phyloP scores from a whole-genome alignment of 2,888 invertebrate species.

The Bugulina stolonifera region DNA sequence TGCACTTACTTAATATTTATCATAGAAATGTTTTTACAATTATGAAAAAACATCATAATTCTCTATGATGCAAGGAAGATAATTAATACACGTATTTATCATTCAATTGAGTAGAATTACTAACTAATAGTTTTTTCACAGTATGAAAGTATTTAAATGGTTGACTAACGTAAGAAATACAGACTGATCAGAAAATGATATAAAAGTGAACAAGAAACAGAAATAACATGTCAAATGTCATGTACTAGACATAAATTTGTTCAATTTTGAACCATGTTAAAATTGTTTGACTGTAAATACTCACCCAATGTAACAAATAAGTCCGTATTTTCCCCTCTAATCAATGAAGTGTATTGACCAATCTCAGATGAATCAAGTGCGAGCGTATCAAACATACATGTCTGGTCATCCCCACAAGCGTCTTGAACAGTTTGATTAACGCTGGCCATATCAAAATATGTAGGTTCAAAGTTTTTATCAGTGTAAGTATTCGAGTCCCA shows the following conservation, averaged over 20 bases:
- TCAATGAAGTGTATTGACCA: background rate
- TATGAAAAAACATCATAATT: too few species aligned
- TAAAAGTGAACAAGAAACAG: too few species aligned
- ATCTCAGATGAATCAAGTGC: background rate
- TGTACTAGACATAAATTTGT: background rate
- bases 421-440: background rate
- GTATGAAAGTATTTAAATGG: too few species aligned
- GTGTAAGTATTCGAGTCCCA: slow-evolving; percentile 8
- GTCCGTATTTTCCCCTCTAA: background rate
- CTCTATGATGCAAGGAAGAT: too few species aligned
- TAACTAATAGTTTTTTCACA: too few species aligned
- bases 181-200: too few species aligned
- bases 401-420: background rate
- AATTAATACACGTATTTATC: too few species aligned
- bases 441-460: background rate
- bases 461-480: background rate
- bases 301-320: background rate
- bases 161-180: too few species aligned
- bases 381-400: slow-evolving; percentile 2
- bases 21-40: too few species aligned
- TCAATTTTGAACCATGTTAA: background rate
- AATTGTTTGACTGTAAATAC: background rate
- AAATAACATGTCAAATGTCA: background rate
- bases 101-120: too few species aligned
- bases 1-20: too few species aligned